phyloP scores from a whole-genome alignment of 2,888 invertebrate species.

The Melanostoma scalare region DNA sequence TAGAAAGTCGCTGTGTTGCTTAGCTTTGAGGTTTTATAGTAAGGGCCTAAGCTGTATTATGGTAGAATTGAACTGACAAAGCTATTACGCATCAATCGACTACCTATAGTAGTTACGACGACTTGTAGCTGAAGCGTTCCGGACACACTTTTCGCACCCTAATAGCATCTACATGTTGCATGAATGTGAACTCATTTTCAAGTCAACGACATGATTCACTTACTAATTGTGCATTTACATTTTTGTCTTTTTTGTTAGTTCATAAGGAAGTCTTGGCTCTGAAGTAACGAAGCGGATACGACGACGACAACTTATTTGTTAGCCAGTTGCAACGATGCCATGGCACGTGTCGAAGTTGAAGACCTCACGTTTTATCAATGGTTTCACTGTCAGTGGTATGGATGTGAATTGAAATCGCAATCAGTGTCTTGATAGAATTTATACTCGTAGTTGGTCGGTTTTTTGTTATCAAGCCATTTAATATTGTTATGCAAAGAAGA shows the following conservation, averaged over 20 bases:
- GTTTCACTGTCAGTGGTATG: conserved; percentile 16
- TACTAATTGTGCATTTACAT: not conserved
- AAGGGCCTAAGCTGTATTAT: too few relatives aligned
- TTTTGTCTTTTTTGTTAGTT: not conserved
- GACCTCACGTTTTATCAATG: conserved; percentile 20
- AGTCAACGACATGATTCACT: not conserved
- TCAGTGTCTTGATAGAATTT: not conserved
- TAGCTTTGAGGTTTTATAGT: too few relatives aligned
- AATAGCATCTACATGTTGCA: not conserved
- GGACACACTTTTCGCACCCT: not conserved
- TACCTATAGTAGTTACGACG: too few relatives aligned
- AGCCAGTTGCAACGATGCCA: conserved; percentile 2
- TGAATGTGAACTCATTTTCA: conserved; percentile 1
- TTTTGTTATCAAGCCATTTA: too few relatives aligned
- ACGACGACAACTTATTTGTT: not conserved
- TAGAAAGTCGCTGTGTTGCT: too few relatives aligned
- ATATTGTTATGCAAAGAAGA: too few relatives aligned
- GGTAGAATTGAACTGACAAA: too few relatives aligned
- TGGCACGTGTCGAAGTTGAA: conserved; percentile 17
- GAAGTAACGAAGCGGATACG: conserved; percentile 6
- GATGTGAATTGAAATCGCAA: not conserved
- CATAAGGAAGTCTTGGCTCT: not conserved
- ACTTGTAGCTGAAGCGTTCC: too few relatives aligned
- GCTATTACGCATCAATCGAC: too few relatives aligned
- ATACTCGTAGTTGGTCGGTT: too few relatives aligned